Base-by-base conservation (phyloP, 2,113 vertebrate species). In the Cyphomyrus plagiostoma region DNA sequence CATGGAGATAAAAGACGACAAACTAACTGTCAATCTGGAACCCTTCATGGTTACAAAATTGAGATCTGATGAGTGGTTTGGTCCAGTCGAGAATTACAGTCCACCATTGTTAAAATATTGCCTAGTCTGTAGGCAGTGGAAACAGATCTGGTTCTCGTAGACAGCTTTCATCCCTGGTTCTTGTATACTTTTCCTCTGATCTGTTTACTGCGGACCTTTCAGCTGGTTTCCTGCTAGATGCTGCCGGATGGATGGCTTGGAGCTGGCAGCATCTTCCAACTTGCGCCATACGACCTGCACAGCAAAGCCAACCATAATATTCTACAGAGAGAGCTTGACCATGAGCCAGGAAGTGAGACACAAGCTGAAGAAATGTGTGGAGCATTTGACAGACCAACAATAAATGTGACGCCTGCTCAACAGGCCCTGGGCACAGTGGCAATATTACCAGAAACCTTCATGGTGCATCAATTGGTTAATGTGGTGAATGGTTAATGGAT, bases 171-270 rank as follows among this genome's bases (percentile, higher is more conserved):
- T 77, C 86, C 77, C 62, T 58, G 23, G 77, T 49, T 82, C 35
- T 87, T 21, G 66, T 39, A 35, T 39, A 77, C 13, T 80, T 80
- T 19, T 80, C 74, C 23, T 42, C 48, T 88, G 53, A 87, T 53
- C 49, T 42, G 89, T 19, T 95, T 98, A 99, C 97, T 99, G 96
- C 1, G 98, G 98, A 66, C 98, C 98, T 96, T 99, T 99, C 95
- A 99, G 99, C 95, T 99, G 98, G 95, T 99, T 99, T 92, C 98
- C 98, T 0, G 98, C 98, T 93, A 99, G 97, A 83, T 99, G 98
- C 94, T 99, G 98, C 91, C 98, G 95, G 95, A 99, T 96, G 90
- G 98, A 99, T 90, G 98, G 97, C 94, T 99, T 99, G 92, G 98
- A 97, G 93, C 97, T 97, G 0, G 98, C 97, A 0, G 98, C 98